Evolutionary conservation across 2,888 invertebrate genomes (phyloP).

Genomic region (Ptilodon capucinus): DNA sequence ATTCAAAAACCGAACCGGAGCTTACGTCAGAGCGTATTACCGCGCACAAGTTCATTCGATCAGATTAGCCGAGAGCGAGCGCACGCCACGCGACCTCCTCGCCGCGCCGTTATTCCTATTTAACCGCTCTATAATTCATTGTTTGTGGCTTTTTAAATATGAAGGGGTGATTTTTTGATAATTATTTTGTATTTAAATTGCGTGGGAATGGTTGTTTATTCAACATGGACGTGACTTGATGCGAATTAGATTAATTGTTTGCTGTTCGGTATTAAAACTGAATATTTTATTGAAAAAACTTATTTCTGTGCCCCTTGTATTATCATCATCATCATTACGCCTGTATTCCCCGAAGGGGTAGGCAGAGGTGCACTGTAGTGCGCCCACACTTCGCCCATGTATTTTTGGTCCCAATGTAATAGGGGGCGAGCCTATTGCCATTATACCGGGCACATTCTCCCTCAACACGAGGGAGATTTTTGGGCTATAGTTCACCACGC

Average conservation of each 20-base stretch:
- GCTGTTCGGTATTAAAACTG: background rate
- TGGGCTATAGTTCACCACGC: too few species aligned
- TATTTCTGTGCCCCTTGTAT: too few species aligned
- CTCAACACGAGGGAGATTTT: too few species aligned
- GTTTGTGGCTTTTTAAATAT: conserved; percentile 53
- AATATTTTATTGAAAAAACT: too few species aligned
- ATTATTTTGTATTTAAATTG: conserved; percentile 23
- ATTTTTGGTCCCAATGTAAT: too few species aligned
- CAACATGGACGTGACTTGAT: background rate
- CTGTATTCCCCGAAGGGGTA: too few species aligned
- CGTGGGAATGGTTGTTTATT: conserved; percentile 26
- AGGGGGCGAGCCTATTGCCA: too few species aligned
- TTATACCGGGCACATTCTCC: too few species aligned
- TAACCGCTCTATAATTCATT: conserved; percentile 50
- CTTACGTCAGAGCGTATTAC: conserved; percentile 26
- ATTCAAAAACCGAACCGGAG: conserved; percentile 28
- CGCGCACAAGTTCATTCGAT: conserved; percentile 22
- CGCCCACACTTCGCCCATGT: too few species aligned
- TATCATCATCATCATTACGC: too few species aligned
- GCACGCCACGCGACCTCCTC: conserved; percentile 17
- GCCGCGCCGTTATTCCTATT: conserved; percentile 37
- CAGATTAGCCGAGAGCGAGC: conserved; percentile 29
- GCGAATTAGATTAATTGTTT: background rate
- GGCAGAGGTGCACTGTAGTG: too few species aligned
- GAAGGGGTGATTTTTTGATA: conserved; percentile 28